Conservation (phyloP, 2,797 vertebrate species). For the Prionace glauca region DNA sequence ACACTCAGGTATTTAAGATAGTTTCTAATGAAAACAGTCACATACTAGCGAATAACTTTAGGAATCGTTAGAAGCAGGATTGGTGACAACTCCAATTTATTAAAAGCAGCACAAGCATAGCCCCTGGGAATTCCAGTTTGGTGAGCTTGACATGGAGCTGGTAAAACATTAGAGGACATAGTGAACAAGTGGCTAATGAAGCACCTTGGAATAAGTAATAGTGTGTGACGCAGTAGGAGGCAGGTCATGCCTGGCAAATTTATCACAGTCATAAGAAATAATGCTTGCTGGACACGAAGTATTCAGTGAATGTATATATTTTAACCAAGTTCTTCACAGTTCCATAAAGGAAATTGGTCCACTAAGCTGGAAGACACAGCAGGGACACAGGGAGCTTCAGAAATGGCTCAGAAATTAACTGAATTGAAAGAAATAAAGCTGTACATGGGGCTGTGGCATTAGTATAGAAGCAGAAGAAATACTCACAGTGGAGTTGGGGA, state of each 20-base stretch:
- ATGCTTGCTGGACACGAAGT: not conserved
- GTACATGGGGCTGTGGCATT: not conserved
- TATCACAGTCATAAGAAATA: not conserved
- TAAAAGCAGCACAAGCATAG: not conserved
- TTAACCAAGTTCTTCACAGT: not conserved
- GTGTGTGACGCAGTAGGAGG: not conserved
- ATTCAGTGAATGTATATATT: not conserved
- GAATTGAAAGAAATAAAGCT: not conserved
- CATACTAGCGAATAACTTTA: not conserved
- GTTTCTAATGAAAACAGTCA: not conserved
- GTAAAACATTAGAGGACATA: not conserved
- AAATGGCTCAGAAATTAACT: not conserved
- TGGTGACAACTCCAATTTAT: slow-evolving; percentile 13
- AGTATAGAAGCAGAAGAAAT: not conserved
- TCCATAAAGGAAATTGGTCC: not conserved
- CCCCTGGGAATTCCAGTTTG: not conserved
- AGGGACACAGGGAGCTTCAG: not conserved
- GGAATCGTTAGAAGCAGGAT: not conserved
- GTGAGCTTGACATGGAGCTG: not conserved
- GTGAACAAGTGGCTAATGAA: not conserved
- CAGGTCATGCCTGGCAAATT: not conserved
- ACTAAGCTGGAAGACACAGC: not conserved
- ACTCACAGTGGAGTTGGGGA: too few species aligned
- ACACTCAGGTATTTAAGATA: not conserved
- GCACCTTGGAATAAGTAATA: not conserved